Conservation (phyloP, 2,888 invertebrate genomes). For the Mythimna impura region DNA sequence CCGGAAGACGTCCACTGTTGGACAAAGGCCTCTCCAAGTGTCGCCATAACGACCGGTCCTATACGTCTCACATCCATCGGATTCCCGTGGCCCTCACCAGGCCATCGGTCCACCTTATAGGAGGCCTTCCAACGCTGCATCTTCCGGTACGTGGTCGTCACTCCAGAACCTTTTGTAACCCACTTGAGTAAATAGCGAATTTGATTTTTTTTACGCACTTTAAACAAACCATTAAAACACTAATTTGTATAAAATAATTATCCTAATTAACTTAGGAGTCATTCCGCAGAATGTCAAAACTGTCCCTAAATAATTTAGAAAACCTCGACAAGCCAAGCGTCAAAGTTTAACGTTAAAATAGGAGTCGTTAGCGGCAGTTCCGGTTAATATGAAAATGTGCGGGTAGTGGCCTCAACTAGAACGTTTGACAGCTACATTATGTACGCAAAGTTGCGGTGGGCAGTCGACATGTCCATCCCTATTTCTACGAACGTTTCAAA, state of each 20-base stretch:
- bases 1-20: too few species aligned
- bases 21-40: too few species aligned
- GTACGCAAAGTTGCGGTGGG: constrained; percentile 60
- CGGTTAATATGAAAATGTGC: constrained; percentile 54
- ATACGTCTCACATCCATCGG: too few species aligned
- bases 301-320: constrained; percentile 26
- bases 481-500: constrained; percentile 39
- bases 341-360: constrained; percentile 40
- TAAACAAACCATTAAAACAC: not conserved
- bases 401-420: constrained; percentile 35
- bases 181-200: too few species aligned
- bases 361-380: constrained; percentile 50
- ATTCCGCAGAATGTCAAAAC: constrained; percentile 10
- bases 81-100: too few species aligned
- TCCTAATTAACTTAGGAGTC: not conserved
- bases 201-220: too few species aligned
- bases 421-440: constrained; percentile 54
- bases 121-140: too few species aligned
- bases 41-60: too few species aligned
- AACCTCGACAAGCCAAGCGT: constrained; percentile 13
- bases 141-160: too few species aligned
- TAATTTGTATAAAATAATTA: not conserved
- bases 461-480: constrained; percentile 43
- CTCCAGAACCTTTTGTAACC: too few species aligned
- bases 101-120: too few species aligned